Evolutionary conservation across 2,888 invertebrate genomes (phyloP).

Genomic region (Glaucopsyche alexis): DNA sequence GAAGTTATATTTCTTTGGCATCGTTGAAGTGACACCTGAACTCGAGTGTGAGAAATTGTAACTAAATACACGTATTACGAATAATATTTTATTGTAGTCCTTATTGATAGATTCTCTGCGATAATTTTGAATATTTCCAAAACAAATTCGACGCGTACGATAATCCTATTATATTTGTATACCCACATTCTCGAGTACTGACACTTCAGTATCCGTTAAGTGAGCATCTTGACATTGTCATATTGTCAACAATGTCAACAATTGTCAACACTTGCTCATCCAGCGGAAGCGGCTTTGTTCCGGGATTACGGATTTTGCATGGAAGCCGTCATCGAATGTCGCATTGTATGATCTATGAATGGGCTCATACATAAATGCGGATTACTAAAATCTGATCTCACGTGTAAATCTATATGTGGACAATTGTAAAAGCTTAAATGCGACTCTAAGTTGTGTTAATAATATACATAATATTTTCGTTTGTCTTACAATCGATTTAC

Average conservation of each 20-base stretch:
- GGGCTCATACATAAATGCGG: constrained; percentile 54
- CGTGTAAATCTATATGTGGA: constrained; percentile 67
- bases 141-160: constrained; percentile 51
- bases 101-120: constrained; percentile 29
- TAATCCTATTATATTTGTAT: constrained; percentile 75
- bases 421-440: constrained; percentile 41
- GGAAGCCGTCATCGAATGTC: constrained; percentile 73
- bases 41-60: constrained; percentile 1
- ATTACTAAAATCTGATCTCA: constrained; percentile 57
- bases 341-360: constrained; percentile 52
- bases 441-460: no score
- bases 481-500: no score
- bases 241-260: constrained; percentile 40
- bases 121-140: constrained; percentile 38
- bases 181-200: constrained; percentile 55
- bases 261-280: constrained; percentile 44
- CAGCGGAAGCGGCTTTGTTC: constrained; percentile 76
- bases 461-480: no score
- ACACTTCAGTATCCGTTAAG: constrained; percentile 65
- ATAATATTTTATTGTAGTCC: constrained; percentile 10
- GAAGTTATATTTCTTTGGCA: not conserved
- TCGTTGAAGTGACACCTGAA: not conserved
- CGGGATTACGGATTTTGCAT: constrained; percentile 77
- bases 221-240: constrained; percentile 57
- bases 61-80: not conserved